phyloP scores from a whole-genome alignment of 1,140 invertebrate species.

The Eufriesea mexicana region DNA sequence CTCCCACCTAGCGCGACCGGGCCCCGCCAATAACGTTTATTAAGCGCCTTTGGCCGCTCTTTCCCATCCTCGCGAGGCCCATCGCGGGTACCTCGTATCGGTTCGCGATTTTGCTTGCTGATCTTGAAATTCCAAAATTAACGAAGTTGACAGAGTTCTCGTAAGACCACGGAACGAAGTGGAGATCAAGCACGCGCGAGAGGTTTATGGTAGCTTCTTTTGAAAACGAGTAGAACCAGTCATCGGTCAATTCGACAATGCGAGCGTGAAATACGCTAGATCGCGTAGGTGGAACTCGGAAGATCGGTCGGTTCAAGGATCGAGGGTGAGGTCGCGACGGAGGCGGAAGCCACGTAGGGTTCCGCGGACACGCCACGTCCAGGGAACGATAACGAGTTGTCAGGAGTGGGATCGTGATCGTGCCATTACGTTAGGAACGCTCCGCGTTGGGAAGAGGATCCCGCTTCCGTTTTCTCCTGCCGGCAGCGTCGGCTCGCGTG shows the following conservation, averaged over 20 bases:
- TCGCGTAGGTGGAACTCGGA: too few relatives aligned
- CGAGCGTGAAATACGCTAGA: too few relatives aligned
- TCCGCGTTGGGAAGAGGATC: background rate
- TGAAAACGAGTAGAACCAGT: too few relatives aligned
- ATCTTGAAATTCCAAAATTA: too few relatives aligned
- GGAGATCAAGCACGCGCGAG: too few relatives aligned
- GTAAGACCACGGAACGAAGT: too few relatives aligned
- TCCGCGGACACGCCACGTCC: conserved; percentile 5
- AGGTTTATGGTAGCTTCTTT: too few relatives aligned
- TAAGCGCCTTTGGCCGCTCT: conserved; percentile 60
- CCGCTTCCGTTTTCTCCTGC: background rate
- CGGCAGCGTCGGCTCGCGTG: conserved; percentile 10
- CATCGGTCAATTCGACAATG: too few relatives aligned
- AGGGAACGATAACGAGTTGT: conserved; percentile 19
- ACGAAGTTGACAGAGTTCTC: too few relatives aligned
- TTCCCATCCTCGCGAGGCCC: conserved; percentile 29
- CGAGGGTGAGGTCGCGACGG: too few relatives aligned
- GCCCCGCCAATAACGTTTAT: conserved; percentile 76
- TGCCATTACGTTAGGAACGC: background rate
- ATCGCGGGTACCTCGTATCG: background rate
- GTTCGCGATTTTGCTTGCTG: too few relatives aligned
- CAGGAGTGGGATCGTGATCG: conserved; percentile 8
- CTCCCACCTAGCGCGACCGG: conserved; percentile 74
- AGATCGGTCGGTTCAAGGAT: too few relatives aligned
- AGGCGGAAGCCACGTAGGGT: background rate